These are phyloP conservation scores for Oegoconia quadripuncta DNA, from an alignment of 2,888 invertebrate species.

Conservation along the genomic window DNA sequence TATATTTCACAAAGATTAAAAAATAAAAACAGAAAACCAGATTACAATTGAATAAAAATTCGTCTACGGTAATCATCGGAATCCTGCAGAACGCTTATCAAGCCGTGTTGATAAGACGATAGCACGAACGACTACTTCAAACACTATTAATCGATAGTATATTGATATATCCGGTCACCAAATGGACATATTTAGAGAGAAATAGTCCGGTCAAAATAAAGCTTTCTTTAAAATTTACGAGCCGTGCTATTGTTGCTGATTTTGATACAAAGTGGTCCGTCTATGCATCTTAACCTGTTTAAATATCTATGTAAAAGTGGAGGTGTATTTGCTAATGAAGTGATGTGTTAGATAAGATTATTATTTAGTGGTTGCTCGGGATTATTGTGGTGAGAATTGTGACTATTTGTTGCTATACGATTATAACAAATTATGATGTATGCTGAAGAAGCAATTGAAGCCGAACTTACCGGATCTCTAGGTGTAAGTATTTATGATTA, in stretches of 20 bases:
- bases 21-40: no score
- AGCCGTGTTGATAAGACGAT: conserved; percentile 23
- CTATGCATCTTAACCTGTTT: no score
- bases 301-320: no score
- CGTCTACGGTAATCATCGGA: conserved; percentile 6
- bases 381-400: neutral
- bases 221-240: no score
- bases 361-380: neutral
- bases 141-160: conserved; percentile 20
- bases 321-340: no score
- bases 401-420: neutral
- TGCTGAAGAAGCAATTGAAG: conserved; percentile 59
- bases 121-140: conserved; percentile 15
- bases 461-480: conserved; percentile 46
- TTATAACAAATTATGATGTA: conserved; percentile 29
- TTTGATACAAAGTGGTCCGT: no score
- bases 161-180: conserved; percentile 14
- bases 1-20: no score
- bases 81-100: conserved; percentile 24
- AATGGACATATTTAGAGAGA: no score
- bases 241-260: no score
- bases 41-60: no score
- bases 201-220: no score
- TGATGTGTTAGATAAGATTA: no score
- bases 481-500: conserved; percentile 35